These are phyloP conservation scores for Anhinga anhinga DNA, from an alignment of 2,113 vertebrate genomes.

Conservation along the genomic window DNA sequence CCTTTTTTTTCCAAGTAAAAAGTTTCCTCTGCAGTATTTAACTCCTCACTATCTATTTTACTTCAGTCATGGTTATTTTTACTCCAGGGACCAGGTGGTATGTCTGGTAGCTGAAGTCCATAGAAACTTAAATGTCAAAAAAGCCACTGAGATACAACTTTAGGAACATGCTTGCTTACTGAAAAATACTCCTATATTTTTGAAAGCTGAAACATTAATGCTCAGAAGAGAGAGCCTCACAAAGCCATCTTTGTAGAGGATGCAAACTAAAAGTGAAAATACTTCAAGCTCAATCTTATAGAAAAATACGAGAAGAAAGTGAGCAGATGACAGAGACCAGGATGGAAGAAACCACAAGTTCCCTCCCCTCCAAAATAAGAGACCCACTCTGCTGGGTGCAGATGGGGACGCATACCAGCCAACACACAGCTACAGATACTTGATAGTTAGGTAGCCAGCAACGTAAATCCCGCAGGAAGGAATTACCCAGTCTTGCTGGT, in stretches of 20 bases:
- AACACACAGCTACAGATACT: background rate
- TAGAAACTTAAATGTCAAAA: background rate
- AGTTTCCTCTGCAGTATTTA: background rate
- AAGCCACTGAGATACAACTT: background rate
- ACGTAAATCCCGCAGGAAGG: fast-evolving
- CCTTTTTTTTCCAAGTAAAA: background rate
- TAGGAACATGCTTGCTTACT: background rate
- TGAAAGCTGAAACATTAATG: background rate
- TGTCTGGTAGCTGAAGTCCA: background rate
- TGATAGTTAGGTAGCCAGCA: background rate
- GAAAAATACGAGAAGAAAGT: background rate
- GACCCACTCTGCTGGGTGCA: background rate
- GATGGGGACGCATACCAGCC: fast-evolving
- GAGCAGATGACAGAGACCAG: background rate
- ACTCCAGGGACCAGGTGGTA: background rate
- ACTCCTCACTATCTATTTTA: background rate
- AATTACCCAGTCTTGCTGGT: fast-evolving
- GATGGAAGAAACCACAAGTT: background rate
- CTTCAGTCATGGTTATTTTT: background rate
- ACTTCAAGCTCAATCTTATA: background rate
- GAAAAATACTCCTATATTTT: background rate
- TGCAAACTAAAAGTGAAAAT: background rate
- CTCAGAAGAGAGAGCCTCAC: background rate
- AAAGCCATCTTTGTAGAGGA: background rate
- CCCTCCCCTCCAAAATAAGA: background rate